These are phyloP conservation scores for Craseonycteris thonglongyai DNA, from an alignment of 2,113 vertebrate species.

Conservation along the genomic window DNA sequence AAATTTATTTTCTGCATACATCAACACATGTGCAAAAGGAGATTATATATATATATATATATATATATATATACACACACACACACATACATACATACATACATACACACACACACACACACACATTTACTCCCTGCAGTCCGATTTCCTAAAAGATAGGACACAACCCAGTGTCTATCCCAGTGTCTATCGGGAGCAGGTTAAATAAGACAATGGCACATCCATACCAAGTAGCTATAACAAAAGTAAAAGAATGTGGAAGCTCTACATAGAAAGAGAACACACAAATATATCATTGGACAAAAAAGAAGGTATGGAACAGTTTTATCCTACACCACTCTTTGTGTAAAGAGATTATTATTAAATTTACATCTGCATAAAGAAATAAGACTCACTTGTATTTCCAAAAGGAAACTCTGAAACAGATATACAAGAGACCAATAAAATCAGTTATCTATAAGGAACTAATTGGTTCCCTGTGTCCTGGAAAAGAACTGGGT, in stretches of 20 bases:
- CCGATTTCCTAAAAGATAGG: background rate
- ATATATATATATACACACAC: too few relatives aligned
- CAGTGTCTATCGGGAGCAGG: background rate
- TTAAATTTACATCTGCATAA: background rate
- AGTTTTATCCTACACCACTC: background rate
- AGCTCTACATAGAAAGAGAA: background rate
- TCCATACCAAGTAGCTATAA: background rate
- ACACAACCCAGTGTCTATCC: background rate
- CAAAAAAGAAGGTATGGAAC: background rate
- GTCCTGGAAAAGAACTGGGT: background rate
- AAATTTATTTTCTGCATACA: background rate
- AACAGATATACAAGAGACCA: background rate
- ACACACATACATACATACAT: too few relatives aligned
- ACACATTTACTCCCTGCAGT: background rate
- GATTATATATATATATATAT: fast-evolving
- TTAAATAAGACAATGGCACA: background rate
- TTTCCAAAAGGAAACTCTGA: background rate
- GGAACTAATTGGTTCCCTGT: background rate
- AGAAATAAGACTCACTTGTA: background rate
- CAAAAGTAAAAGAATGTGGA: background rate
- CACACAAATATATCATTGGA: background rate
- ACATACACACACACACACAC: too few relatives aligned
- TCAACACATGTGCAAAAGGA: background rate
- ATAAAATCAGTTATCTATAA: background rate
- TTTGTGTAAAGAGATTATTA: background rate